Percentiles rank a stretch among this genome's conserved stretches.
phyloP scores from a whole-genome alignment of 2,113 vertebrate species.

The Phyllostomus discolor region DNA sequence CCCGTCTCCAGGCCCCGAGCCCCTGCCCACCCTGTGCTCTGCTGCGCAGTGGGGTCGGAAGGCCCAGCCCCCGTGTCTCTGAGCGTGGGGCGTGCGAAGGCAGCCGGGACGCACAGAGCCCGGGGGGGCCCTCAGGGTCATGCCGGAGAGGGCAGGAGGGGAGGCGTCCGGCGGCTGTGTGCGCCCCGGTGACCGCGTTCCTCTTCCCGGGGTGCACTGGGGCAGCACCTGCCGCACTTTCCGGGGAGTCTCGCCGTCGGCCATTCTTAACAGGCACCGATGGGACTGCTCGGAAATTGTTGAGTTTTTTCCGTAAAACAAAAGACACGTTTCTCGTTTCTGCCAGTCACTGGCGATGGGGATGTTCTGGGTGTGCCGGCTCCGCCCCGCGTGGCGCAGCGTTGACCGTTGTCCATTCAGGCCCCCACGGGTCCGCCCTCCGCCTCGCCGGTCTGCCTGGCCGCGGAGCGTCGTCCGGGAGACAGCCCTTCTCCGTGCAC shows the following conservation, averaged over 20 bases:
- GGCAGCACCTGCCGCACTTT: not conserved
- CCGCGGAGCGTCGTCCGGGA: no score
- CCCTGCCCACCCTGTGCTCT: not conserved
- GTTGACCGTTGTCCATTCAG: no score
- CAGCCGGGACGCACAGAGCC: fast-evolving
- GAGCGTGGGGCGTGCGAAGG: not conserved
- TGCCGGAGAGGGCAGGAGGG: fast-evolving
- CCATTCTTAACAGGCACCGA: not conserved
- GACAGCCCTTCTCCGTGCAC: no score
- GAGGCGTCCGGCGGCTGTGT: not conserved
- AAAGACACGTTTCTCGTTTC: no score
- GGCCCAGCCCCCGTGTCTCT: fast-evolving
- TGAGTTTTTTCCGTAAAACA: no score
- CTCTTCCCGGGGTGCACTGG: not conserved
- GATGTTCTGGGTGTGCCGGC: no score
- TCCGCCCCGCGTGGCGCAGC: no score
- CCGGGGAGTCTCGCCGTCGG: not conserved
- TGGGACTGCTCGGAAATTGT: no score
- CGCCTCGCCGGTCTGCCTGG: no score
- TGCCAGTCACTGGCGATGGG: no score
- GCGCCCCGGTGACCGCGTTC: not conserved
- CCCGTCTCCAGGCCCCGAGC: not conserved
- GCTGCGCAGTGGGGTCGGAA: not conserved
- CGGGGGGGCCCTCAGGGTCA: fast-evolving
- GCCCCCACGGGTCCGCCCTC: no score